Evolutionary conservation across 2,888 invertebrate genomes (phyloP).

Genomic region (Mythimna impura): DNA sequence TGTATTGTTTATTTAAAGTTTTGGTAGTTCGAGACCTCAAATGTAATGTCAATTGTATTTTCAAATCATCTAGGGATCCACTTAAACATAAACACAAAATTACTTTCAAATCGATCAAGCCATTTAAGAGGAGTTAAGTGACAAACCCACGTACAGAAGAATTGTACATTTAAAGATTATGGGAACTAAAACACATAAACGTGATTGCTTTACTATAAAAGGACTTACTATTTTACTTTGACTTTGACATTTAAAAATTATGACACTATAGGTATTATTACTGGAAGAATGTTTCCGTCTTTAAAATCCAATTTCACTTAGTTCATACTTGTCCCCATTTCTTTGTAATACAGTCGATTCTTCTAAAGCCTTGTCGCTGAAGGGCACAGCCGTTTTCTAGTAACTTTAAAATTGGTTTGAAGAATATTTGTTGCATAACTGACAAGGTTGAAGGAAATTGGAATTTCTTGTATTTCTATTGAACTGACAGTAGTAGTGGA

Average conservation of each 20-base stretch:
- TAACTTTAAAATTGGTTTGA: conserved; percentile 35
- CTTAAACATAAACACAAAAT: too few species aligned
- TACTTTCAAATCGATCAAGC: too few species aligned
- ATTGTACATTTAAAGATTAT: too few species aligned
- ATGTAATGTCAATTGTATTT: too few species aligned
- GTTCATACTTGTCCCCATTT: conserved; percentile 16
- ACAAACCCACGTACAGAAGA: too few species aligned
- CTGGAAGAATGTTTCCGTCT: background rate
- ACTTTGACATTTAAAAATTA: background rate
- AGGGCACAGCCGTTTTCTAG: conserved; percentile 9
- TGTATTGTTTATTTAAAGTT: too few species aligned
- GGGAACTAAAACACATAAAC: too few species aligned
- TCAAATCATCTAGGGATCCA: too few species aligned
- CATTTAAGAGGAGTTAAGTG: too few species aligned
- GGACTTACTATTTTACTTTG: too few species aligned
- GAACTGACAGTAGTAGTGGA: background rate
- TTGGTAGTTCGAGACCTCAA: too few species aligned
- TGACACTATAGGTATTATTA: background rate
- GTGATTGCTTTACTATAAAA: too few species aligned
- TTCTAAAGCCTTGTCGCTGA: background rate
- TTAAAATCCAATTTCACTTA: conserved; percentile 1
- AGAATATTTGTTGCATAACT: conserved; percentile 11
- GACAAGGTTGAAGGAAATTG: conserved; percentile 9
- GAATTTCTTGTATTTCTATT: conserved; percentile 1
- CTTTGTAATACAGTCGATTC: conserved; percentile 36